phyloP scores from a whole-genome alignment of 1,140 invertebrate species.

The Littorina saxatilis region DNA sequence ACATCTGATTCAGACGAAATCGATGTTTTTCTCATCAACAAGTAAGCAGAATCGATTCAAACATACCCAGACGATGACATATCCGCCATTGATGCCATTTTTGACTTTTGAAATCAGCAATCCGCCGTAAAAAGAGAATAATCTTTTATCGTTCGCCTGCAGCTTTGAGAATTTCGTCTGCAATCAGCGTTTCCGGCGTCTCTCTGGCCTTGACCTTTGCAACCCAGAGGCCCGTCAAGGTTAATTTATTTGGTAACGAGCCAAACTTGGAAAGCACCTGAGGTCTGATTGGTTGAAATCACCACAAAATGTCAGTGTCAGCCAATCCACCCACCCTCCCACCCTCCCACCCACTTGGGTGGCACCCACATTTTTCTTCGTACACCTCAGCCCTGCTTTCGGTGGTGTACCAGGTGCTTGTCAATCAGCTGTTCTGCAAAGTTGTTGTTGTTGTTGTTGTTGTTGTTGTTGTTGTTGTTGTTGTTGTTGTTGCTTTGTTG shows the following conservation, averaged over 20 bases:
- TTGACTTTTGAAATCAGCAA: not conserved
- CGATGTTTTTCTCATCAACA: too few species aligned
- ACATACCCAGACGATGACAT: constrained; percentile 25
- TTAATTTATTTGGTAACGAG: not conserved
- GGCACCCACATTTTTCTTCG: too few species aligned
- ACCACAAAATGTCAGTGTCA: too few species aligned
- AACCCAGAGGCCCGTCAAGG: not conserved
- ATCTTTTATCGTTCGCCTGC: not conserved
- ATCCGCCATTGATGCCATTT: not conserved
- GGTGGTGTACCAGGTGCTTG: too few species aligned
- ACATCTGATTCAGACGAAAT: too few species aligned
- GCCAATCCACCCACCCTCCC: too few species aligned
- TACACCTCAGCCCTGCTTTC: too few species aligned
- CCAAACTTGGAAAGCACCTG: not conserved
- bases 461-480: too few species aligned
- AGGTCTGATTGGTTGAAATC: too few species aligned
- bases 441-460: not conserved
- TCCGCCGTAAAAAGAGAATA: not conserved
- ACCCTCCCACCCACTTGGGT: too few species aligned
- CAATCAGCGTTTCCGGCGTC: not conserved
- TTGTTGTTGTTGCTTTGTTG: too few species aligned
- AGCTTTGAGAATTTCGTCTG: not conserved
- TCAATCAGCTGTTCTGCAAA: not conserved
- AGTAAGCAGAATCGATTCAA: too few species aligned
- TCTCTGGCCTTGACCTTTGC: not conserved